A percentile compares a stretch with the other conserved stretches of the same genome.
Evolutionary conservation across 1,140 invertebrate genomes (phyloP).

Genomic region (Drosophila grimshawi): DNA sequence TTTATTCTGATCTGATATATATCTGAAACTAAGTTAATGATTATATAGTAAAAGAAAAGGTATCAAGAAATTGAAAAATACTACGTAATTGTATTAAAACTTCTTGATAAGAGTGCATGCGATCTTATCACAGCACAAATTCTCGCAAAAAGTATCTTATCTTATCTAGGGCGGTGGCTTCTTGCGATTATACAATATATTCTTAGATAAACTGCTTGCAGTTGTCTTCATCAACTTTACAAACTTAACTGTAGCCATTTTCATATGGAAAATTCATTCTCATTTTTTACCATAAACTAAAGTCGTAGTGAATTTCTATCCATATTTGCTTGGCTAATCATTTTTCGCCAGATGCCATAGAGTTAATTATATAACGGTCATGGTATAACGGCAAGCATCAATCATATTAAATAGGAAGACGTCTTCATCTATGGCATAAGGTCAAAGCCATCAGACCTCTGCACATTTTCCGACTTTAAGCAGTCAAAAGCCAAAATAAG

Average conservation of each 20-base stretch:
- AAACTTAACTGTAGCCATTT: neutral
- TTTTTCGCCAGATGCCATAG: conserved; percentile 22
- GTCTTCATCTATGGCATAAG: conserved; percentile 24
- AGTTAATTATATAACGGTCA: neutral
- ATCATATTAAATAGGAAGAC: conserved; percentile 38
- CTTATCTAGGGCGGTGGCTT: conserved; percentile 17
- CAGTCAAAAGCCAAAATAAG: neutral
- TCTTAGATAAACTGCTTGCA: neutral
- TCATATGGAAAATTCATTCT: neutral
- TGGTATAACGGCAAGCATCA: conserved; percentile 16
- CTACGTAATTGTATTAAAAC: neutral
- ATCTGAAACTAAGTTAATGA: conserved; percentile 17
- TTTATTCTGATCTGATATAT: neutral
- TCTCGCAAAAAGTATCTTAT: conserved; percentile 11
- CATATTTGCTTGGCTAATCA: neutral
- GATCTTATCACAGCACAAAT: neutral
- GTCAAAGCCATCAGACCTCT: conserved; percentile 62
- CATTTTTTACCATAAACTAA: neutral
- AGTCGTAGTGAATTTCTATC: neutral
- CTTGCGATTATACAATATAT: neutral
- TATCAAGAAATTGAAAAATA: neutral
- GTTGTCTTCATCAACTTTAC: neutral
- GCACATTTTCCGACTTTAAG: conserved; percentile 8
- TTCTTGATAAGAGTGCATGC: neutral
- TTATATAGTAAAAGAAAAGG: conserved; percentile 9